Base-by-base conservation (phyloP, 2,113 vertebrate species). In the Pyxicephalus adspersus region DNA sequence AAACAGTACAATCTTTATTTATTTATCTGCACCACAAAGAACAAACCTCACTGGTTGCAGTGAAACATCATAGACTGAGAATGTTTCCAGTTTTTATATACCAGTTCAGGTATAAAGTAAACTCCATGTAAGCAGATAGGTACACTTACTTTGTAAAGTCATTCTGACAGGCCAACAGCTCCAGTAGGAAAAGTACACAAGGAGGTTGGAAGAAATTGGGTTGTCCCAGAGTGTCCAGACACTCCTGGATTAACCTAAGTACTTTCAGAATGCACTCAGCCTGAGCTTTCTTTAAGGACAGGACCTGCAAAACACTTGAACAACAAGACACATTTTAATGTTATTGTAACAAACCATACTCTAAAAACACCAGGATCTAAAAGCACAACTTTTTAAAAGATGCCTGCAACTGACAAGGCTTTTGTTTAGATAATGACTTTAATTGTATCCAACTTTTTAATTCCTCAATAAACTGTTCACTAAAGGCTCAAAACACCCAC, bases 121-220 rank as follows among this genome's bases (percentile, higher is more conserved):
- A 45, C 38, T 45, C 38, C 38, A 45, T 13, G 38, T 45, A 45
- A 45, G 3, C 5, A 45, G 38, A 45, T 45, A 13, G 38, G 11
- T 31, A 3, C 3, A 87, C 89, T 85, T 91, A 99, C 98, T 95
- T 95, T 58, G 95, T 95, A 84, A 99, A 98, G 83, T 98, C 97
- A 83, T 97, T 98, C 91, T 99, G 98, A 83, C 96, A 99, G 28
- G 95, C 91, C 28, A 99, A 91, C 77, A 99, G 94, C 82, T 99
- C 98, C 80, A 98, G 89, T 0, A 98, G 92, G 70, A 99, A 99
- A 80, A 98, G 93, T 4, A 98, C 94, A 85, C 94, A 97, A 0
- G 96, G 91, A 0, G 96, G 94, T 70, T 96, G 94, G 86, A 98
- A 98, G 84, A 97, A 95, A 85, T 98, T 96, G 0, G 98, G 97